Evolutionary conservation across 2,888 invertebrate species (phyloP).

Genomic region (Orthosia cruda): DNA sequence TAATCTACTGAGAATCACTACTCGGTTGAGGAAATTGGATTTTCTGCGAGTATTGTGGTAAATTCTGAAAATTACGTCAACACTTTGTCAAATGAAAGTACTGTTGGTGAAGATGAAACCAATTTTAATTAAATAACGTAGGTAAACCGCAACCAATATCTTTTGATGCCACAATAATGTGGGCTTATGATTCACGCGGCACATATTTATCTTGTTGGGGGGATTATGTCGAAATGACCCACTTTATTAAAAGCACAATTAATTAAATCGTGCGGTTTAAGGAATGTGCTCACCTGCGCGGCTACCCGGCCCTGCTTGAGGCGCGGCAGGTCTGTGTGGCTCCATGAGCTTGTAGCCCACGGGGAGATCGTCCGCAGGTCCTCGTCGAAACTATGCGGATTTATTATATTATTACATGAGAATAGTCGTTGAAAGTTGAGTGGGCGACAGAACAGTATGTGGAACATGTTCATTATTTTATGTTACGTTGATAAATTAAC

Average conservation of each 20-base stretch:
- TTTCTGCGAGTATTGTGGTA: conserved; percentile 1
- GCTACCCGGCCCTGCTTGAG: conserved; percentile 95
- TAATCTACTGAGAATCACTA: conserved; percentile 14
- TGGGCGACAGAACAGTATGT: not conserved
- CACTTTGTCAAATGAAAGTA: conserved; percentile 1
- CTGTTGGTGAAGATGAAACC: conserved; percentile 1
- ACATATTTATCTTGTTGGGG: conserved; percentile 61
- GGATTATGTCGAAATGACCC: conserved; percentile 66
- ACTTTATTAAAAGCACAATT: conserved; percentile 66
- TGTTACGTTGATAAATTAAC: not conserved
- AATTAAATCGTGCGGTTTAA: conserved; percentile 67
- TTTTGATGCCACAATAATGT: conserved; percentile 48
- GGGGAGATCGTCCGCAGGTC: conserved; percentile 94
- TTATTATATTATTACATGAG: conserved; percentile 52
- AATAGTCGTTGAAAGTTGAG: conserved; percentile 20
- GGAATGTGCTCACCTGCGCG: conserved; percentile 67
- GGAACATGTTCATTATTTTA: not conserved
- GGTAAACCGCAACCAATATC: conserved; percentile 38
- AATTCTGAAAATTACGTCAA: not conserved
- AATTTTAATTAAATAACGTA: conserved; percentile 37
- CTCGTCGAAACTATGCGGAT: conserved; percentile 90
- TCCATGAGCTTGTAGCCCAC: conserved; percentile 95
- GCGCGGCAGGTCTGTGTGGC: conserved; percentile 95
- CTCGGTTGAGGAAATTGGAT: conserved; percentile 7
- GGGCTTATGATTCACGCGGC: conserved; percentile 43